phyloP scores from a whole-genome alignment of 2,888 invertebrate genomes.

The Stenurella melanura region DNA sequence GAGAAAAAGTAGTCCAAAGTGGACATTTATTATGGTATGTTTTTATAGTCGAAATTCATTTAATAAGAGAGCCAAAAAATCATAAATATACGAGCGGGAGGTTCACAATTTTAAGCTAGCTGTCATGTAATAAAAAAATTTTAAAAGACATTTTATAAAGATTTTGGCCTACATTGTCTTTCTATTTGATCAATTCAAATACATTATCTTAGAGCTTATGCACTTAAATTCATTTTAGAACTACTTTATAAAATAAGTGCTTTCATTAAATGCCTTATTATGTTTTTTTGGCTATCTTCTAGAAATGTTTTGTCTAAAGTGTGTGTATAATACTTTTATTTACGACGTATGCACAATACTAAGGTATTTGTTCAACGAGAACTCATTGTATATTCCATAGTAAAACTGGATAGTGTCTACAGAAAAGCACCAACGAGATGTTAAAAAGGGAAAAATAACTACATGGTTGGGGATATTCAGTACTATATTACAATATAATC shows the following conservation, averaged over 20 bases:
- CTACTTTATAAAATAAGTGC: constrained; percentile 15
- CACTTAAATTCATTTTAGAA: constrained; percentile 13
- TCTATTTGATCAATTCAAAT: constrained; percentile 9
- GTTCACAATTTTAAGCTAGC: constrained; percentile 3
- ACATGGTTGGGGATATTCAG: neutral
- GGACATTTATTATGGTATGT: constrained; percentile 65
- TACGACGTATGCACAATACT: constrained; percentile 31
- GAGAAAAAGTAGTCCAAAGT: constrained; percentile 74
- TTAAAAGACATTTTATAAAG: constrained; percentile 36
- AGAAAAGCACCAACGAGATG: constrained; percentile 2
- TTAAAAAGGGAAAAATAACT: neutral
- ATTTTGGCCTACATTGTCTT: constrained; percentile 32
- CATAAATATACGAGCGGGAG: constrained; percentile 32
- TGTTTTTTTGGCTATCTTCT: constrained; percentile 44
- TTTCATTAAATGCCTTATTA: constrained; percentile 18
- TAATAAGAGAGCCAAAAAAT: constrained; percentile 44
- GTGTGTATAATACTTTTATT: constrained; percentile 37
- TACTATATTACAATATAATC: neutral
- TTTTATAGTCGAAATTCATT: constrained; percentile 49
- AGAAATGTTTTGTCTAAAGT: constrained; percentile 26
- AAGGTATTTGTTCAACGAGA: constrained; percentile 21
- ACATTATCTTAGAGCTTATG: constrained; percentile 9
- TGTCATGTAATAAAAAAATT: constrained; percentile 16
- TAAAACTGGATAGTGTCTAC: constrained; percentile 22
- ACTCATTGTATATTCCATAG: constrained; percentile 31